Evolutionary conservation across 2,888 invertebrate species (phyloP), one percentile per base, ranked within the genome.

Genomic region (Stenurella melanura): DNA sequence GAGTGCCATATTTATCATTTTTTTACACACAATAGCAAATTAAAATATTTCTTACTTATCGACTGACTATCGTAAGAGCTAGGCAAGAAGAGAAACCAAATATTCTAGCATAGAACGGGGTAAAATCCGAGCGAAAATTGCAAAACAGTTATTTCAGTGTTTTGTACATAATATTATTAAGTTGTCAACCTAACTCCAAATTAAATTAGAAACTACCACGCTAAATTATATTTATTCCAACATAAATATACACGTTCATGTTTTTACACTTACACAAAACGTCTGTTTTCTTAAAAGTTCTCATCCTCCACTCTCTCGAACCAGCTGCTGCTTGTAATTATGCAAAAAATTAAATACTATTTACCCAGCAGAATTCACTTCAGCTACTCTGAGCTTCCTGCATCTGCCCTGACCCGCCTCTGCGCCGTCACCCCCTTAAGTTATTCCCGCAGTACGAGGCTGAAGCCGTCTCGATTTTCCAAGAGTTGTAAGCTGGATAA

Each of bases 401-500:
- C 50, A 50, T 50, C 5, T 50, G n/a, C n/a, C 15, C 2, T 50
- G 15, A 50, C 50, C 50, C 50, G 50, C 6, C 50, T 50, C 50
- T 50, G 50, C n/a, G 50, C 15, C 50, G 6, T n/a, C n/a, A 50
- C 50, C 50, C 50, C 2, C 50, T 50, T n/a, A 50, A 50, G n/a
- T 50, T 50, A 17, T 50, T 50, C 50, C 50, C n/a, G 6, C n/a
- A n/a, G 15, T 50, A 50, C 50, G 6, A 15, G 50, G n/a, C 50
- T 1, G 42, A 50, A 42, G 19, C 50, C 19, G 38, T 50, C 42
- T 64, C 34, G 26, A n/a, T n/a, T 66, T 66, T 66, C n/a, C 56
- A 19, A 66, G 79, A 80, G 76, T 75, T 78, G 74, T 76, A 80
- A 81, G 80, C 78, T 76, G 80, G 81, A 81, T 73, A 58, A 73